Base-by-base conservation (phyloP, 1,140 invertebrate species). In the Melipona quadrifasciata region DNA sequence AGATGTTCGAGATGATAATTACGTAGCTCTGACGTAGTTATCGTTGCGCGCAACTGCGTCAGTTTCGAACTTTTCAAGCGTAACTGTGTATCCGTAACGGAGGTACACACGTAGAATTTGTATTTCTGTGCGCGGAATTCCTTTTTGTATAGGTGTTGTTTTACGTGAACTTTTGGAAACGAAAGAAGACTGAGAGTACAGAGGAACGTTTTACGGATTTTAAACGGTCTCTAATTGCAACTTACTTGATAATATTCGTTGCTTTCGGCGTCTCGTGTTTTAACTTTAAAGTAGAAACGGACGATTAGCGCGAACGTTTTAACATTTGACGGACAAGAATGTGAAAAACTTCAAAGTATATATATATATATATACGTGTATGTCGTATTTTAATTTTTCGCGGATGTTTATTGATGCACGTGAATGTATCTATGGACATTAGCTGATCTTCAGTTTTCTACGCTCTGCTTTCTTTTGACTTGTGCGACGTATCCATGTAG, bases 261-360 rank as follows among this genome's bases (percentile, higher is more conserved):
- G 58, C 82, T 80, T 79, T 14, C 53, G 47, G 10, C 11, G 14
- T 51, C 93, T 94, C 96, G 96, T 95, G 96, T 96, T 97, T 97
- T 97, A 97, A 97, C 97, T 8, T 47, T 97, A 96, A 97, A 97
- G 97, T 96, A 95, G 96, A 96, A 2, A 12, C 12, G 14, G 27
- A 31, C 31, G 31, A 31, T 31, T 14, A 27, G 16, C 16, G n/a
- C 27, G 1, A 21, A 67, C 65, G 19, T 67, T 67, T 34, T 19
- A 21, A 67, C 11, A 19, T 21, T 34, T 2, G 34, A 12, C 3
- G 19, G 97, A 97, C 96, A 96, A 96, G 96, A 96, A 96, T 96
- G 96, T 96, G 96, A 96, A 96, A 96, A 96, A 96, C 96, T 96
- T 96, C 96, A 96, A 95, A 96, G 95, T 96, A 96, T 96, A 31